A percentile compares a stretch with the other conserved stretches of the same genome.
These are phyloP conservation scores for Eristalinus aeneus DNA, from an alignment of 2,888 invertebrate genomes.

Conservation along the genomic window DNA sequence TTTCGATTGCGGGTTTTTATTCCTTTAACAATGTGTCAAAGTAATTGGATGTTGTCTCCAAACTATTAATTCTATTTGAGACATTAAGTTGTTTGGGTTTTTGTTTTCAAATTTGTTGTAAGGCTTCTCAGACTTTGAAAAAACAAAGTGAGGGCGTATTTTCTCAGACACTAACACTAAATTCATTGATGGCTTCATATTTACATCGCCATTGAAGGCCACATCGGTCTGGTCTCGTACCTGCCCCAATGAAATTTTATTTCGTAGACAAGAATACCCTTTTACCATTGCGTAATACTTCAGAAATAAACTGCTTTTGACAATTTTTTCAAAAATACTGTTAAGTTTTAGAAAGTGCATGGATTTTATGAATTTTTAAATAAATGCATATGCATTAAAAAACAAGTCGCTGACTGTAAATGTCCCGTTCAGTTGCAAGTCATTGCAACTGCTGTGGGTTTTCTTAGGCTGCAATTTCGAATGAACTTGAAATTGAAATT, in stretches of 20 bases:
- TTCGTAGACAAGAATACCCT: no score
- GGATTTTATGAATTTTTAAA: no score
- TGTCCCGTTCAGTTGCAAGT: background rate
- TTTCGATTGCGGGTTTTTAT: background rate
- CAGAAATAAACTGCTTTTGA: no score
- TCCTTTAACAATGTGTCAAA: background rate
- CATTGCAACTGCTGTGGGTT: background rate
- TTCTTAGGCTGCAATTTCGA: conserved; percentile 22
- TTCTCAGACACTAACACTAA: background rate
- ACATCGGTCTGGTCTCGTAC: no score
- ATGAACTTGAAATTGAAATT: conserved; percentile 55
- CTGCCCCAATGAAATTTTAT: no score
- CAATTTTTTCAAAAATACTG: no score
- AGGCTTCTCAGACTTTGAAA: background rate
- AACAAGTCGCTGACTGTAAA: background rate
- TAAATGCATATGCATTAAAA: background rate
- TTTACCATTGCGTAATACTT: no score
- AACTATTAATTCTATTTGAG: background rate
- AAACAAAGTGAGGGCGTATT: background rate
- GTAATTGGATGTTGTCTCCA: background rate
- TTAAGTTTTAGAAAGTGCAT: no score
- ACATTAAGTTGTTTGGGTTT: background rate
- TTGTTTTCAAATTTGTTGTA: background rate
- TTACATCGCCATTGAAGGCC: no score
- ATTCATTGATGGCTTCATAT: no score